These are phyloP conservation scores for Vulpes vulpes DNA, from an alignment of 2,113 vertebrate genomes.

Conservation along the genomic window DNA sequence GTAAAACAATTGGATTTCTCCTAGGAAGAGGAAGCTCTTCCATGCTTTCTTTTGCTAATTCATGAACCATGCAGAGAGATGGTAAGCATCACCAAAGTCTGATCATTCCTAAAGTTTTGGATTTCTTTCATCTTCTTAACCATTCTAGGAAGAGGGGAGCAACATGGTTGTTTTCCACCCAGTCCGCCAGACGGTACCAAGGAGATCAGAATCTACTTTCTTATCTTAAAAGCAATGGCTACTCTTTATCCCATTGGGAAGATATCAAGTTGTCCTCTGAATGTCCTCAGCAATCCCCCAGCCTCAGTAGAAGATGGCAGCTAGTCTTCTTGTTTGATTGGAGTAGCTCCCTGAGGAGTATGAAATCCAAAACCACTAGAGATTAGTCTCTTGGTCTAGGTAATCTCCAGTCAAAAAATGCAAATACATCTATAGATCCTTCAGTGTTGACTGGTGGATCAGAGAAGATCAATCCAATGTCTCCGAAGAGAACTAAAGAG, in stretches of 20 bases:
- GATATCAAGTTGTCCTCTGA: conserved; percentile 5
- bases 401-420: not conserved
- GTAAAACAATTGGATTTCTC: not conserved
- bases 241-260: not conserved
- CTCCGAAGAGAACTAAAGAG: not conserved
- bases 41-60: not conserved
- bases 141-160: not conserved
- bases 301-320: not conserved
- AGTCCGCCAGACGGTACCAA: not conserved
- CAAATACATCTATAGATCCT: not conserved
- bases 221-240: conserved; percentile 28
- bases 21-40: not conserved
- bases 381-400: not conserved
- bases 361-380: conserved; percentile 36
- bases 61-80: not conserved
- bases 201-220: not conserved
- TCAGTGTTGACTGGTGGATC: not conserved
- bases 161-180: not conserved
- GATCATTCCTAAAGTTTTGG: not conserved
- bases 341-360: not conserved
- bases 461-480: not conserved
- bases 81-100: not conserved
- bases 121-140: conserved; percentile 9
- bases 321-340: not conserved
- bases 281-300: not conserved